Evolutionary conservation across 2,113 vertebrate genomes (phyloP).

Genomic region (Xenus cinereus): DNA sequence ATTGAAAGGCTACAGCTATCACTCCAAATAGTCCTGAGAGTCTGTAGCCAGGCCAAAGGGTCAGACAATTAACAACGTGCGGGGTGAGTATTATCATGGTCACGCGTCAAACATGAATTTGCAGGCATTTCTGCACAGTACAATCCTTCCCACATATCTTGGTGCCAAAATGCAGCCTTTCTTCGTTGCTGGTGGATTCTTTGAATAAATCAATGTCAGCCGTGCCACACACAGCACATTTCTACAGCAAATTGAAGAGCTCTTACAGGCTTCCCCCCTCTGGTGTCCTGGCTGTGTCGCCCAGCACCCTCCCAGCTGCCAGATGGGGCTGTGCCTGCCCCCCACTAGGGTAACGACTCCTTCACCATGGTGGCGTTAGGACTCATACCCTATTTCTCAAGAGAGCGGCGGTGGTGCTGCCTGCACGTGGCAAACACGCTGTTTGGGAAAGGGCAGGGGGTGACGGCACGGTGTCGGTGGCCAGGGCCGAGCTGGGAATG

Average conservation of each 20-base stretch:
- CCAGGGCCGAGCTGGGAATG: neutral
- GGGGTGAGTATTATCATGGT: neutral
- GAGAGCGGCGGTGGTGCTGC: neutral
- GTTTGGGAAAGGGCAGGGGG: neutral
- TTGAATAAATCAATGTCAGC: neutral
- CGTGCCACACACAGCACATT: neutral
- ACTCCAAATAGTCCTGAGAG: neutral
- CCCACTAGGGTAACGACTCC: accelerated
- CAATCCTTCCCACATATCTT: neutral
- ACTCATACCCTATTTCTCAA: neutral
- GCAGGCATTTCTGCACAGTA: neutral
- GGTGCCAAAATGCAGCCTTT: neutral
- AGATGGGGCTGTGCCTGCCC: neutral
- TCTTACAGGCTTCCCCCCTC: neutral
- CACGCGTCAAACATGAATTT: neutral
- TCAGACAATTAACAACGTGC: neutral
- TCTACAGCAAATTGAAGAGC: neutral
- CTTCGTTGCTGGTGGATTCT: accelerated
- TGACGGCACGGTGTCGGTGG: neutral
- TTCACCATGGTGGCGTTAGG: neutral
- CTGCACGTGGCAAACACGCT: neutral
- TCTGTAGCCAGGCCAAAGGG: neutral
- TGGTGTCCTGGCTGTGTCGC: accelerated
- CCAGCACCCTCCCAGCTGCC: neutral
- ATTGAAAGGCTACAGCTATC: neutral